A percentile compares a stretch with the other conserved stretches of the same genome.
Conservation (phyloP, 2,113 vertebrate genomes). For the Pachypanchax playfairii region DNA sequence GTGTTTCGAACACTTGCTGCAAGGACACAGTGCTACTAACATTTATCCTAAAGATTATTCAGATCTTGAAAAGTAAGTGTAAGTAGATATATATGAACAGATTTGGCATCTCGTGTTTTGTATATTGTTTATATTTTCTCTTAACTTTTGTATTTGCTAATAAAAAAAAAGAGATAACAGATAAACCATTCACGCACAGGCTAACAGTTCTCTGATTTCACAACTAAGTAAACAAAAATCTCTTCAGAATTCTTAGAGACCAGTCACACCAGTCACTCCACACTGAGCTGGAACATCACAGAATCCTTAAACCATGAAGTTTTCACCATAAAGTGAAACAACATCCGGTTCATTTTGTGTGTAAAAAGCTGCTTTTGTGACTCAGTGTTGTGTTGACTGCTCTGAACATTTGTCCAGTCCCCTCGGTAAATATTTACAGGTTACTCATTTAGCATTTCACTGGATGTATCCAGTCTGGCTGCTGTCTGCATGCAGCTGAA, state of each 20-base stretch:
- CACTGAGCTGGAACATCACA: background rate
- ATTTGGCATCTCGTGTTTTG: no score
- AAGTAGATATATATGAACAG: no score
- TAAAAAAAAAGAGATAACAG: no score
- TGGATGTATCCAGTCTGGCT: constrained; percentile 16
- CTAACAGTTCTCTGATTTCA: constrained; percentile 5
- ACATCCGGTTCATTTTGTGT: constrained; percentile 22
- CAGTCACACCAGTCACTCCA: no score
- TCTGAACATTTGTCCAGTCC: constrained; percentile 26
- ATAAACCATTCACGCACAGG: constrained; percentile 3
- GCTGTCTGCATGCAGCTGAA: constrained; percentile 37
- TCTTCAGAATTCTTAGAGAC: background rate
- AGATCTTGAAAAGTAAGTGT: no score
- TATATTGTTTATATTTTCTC: no score
- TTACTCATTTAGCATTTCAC: constrained; percentile 45
- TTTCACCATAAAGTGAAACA: constrained; percentile 11
- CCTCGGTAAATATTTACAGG: constrained; percentile 71
- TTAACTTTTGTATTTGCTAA: no score
- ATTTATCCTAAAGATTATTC: no score
- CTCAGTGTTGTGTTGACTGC: constrained; percentile 20
- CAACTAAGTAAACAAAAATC: constrained; percentile 5
- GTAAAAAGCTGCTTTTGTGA: constrained; percentile 8
- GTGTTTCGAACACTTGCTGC: no score
- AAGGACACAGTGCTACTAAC: no score
- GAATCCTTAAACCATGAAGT: constrained; percentile 1